Conservation (phyloP, 1,140 invertebrate genomes). For the Mya arenaria region DNA sequence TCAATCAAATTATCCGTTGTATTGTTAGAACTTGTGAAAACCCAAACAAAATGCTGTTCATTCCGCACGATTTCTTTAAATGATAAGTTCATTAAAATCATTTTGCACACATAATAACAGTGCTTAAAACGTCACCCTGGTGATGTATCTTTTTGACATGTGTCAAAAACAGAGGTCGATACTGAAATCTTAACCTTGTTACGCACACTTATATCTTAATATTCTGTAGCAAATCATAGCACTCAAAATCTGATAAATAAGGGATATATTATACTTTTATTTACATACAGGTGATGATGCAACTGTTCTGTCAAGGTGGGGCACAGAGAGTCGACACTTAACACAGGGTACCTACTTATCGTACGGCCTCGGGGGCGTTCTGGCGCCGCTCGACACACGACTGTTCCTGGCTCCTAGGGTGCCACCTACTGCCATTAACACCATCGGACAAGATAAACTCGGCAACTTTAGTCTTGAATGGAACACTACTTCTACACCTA, state of each 20-base stretch:
- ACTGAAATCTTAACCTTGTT: too few relatives aligned
- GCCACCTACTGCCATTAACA: neutral
- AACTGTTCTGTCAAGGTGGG: slow-evolving; percentile 80
- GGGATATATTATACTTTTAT: neutral
- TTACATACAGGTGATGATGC: slow-evolving; percentile 78
- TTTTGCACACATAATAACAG: too few relatives aligned
- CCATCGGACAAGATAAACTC: neutral
- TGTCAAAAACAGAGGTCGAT: too few relatives aligned
- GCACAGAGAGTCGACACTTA: slow-evolving; percentile 67
- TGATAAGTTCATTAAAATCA: neutral
- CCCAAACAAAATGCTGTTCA: neutral
- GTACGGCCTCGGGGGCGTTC: slow-evolving; percentile 48
- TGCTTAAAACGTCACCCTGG: too few relatives aligned
- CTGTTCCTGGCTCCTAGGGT: slow-evolving; percentile 32
- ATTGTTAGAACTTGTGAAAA: neutral
- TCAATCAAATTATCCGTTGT: neutral
- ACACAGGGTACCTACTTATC: slow-evolving; percentile 45
- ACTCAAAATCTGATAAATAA: neutral
- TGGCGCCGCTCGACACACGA: slow-evolving; percentile 47
- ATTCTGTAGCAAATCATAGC: neutral
- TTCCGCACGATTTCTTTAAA: neutral
- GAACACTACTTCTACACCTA: neutral
- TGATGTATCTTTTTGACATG: too few relatives aligned
- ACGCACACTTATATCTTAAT: too few relatives aligned
- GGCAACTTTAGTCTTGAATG: too few relatives aligned